phyloP scores from a whole-genome alignment of 2,113 vertebrate species.

The Hiodon tergisus region DNA sequence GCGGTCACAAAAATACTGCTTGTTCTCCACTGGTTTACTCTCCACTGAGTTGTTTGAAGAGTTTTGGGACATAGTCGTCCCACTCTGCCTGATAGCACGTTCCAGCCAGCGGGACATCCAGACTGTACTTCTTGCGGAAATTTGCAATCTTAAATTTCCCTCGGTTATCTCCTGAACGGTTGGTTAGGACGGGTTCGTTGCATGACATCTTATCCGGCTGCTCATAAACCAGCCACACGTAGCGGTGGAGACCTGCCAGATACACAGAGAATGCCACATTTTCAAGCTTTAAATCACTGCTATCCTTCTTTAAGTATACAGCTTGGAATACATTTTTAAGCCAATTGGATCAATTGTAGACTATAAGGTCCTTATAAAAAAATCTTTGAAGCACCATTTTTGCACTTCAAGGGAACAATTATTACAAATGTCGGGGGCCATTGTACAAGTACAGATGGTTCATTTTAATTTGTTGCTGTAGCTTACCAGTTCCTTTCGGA shows the following conservation, averaged over 20 bases:
- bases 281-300: too few species aligned
- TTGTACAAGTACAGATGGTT: neutral
- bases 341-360: too few species aligned
- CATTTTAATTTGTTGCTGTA: neutral
- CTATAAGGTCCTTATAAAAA: too few species aligned
- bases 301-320: too few species aligned
- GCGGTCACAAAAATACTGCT: neutral
- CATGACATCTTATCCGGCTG: constrained; percentile 71
- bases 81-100: constrained; percentile 92
- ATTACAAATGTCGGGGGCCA: too few species aligned
- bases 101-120: constrained; percentile 73
- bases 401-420: too few species aligned
- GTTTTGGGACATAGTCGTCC: constrained; percentile 90
- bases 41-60: constrained; percentile 84
- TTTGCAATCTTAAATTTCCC: constrained; percentile 77
- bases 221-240: constrained; percentile 92
- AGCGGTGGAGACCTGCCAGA: constrained; percentile 81
- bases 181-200: constrained; percentile 71
- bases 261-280: neutral
- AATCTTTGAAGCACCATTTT: too few species aligned
- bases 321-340: too few species aligned
- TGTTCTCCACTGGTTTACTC: constrained; percentile 58
- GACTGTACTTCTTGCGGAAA: constrained; percentile 82
- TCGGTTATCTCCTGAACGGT: constrained; percentile 77
- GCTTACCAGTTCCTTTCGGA: constrained; percentile 83